Evolutionary conservation across 2,797 vertebrate species (phyloP), one percentile per base, ranked within the genome.

Genomic region (Gallinago nigripennis): DNA sequence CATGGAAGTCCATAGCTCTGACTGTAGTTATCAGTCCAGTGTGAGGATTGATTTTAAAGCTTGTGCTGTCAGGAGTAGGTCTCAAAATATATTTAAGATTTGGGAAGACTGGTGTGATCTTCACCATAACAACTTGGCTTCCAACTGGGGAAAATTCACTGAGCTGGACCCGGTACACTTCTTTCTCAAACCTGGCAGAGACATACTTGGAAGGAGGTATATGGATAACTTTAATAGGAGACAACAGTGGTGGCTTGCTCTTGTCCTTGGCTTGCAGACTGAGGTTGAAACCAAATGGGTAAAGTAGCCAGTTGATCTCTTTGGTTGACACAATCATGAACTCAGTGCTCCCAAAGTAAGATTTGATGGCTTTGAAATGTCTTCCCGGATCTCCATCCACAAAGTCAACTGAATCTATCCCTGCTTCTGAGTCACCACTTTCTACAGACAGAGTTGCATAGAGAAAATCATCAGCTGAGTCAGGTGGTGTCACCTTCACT

Each of bases 81-180:
- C 97, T 99, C 28, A 99, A 98, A 57, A 97, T 86, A 64, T 99
- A 99, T 33, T 98, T 98, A 50, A 98, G 97, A 69, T 98, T 98
- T 93, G 98, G 95, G 53, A 98, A 63, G 27, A 60, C 92, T 16
- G 97, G 95, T 21, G 72, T 94, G 58, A 98, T 96, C 56, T 98
- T 98, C 58, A 99, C 98, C 96, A 97, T 97, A n/a, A 98, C 96
- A 37, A 99, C 99, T 1, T 98, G 97, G 76, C 97, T 99, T 93
- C 98, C 99, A 25, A 97, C 98, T 28, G 99, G 99, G 14, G 99
- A 98, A 97, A 99, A 98, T 96, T 99, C 99, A 94, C 98, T 99
- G 41, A 99, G 96, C 30, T 96, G 98, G 46, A 98, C 98, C 12
- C 96, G 97, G 90, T 99, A 99, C 64, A 97, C 86, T 57, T 98